Conservation (phyloP, 2,888 invertebrate genomes). For the Scaptodrosophila latifasciaeformis region DNA sequence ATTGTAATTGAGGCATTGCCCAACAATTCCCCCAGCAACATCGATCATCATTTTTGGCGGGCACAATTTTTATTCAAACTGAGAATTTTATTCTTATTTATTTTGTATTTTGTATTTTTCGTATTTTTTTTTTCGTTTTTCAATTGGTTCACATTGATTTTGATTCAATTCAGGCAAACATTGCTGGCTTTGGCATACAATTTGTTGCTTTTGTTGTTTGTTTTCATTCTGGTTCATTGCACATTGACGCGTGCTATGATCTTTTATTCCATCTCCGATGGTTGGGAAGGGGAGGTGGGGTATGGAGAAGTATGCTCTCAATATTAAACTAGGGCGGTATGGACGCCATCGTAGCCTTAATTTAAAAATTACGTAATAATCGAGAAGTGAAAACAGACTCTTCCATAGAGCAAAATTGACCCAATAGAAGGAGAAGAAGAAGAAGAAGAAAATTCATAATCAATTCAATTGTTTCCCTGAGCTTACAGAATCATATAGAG, state of each 20-base stretch:
- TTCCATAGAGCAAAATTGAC: no score
- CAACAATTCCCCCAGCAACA: constrained; percentile 10
- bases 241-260: constrained; percentile 6
- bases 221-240: constrained; percentile 23
- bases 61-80: neutral
- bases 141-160: constrained; percentile 62
- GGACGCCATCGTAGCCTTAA: constrained; percentile 5
- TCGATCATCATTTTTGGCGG: constrained; percentile 17
- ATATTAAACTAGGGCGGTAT: no score
- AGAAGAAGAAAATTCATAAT: no score
- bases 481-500: neutral
- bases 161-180: constrained; percentile 33
- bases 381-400: no score
- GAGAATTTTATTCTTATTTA: constrained; percentile 6
- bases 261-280: neutral
- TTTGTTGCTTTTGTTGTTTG: constrained; percentile 14
- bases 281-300: neutral
- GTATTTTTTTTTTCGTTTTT: constrained; percentile 16
- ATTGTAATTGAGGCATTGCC: constrained; percentile 49
- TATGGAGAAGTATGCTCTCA: no score
- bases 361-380: constrained; percentile 2
- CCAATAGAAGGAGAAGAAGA: no score
- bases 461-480: neutral
- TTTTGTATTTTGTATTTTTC: constrained; percentile 16
- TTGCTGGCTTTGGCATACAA: constrained; percentile 9